Base-by-base conservation (phyloP, 2,888 invertebrate genomes). In the Plagodis dolabraria region DNA sequence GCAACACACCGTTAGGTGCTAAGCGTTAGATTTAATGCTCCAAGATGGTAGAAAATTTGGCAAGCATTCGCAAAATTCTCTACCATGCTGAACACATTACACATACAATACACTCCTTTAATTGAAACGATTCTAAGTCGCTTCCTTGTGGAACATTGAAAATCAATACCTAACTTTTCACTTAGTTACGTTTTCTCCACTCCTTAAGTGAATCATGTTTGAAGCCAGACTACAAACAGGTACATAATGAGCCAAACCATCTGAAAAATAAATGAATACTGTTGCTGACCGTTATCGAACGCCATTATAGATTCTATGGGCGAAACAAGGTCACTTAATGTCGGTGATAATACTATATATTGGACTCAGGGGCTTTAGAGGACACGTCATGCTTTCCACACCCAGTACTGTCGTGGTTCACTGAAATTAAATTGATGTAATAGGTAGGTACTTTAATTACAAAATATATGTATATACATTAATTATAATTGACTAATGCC, bases 281-380 rank as follows among this genome's bases (percentile, higher is more conserved):
- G 33, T 36, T 52, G 11, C 50, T 64, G 59, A 54, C 65, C 63
- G 55, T 47, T 55, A 67, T 63, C 55, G 56, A 71, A 66, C 57
- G 66, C 53, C 59, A 53, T 57, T 74, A 77, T 77, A 75, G 75
- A 75, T 68, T 66, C 59, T 12, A 49, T 63, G 46, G 53, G 50
- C 57, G 38, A 44, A 36, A 57, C 72, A 72, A 77, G 77, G 77
- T 63, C 71, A 51, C 6, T 47, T 9, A 22, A 47, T 57, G 43
- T 44, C 45, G 53, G 45, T 56, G 54, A 65, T 65, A 63, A 59
- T 47, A 65, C 10, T 47, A 43, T 49, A 10, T 54, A 60, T 47
- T 44, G 45, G 42, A 57, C 60, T 48, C 50, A 11, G 45, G 51
- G 51, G 56, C 56, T 44, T 42, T 44, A 54, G 45, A 48, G 51